Evolutionary conservation across 2,113 vertebrate species (phyloP).

Genomic region (Thunnus maccoyii): DNA sequence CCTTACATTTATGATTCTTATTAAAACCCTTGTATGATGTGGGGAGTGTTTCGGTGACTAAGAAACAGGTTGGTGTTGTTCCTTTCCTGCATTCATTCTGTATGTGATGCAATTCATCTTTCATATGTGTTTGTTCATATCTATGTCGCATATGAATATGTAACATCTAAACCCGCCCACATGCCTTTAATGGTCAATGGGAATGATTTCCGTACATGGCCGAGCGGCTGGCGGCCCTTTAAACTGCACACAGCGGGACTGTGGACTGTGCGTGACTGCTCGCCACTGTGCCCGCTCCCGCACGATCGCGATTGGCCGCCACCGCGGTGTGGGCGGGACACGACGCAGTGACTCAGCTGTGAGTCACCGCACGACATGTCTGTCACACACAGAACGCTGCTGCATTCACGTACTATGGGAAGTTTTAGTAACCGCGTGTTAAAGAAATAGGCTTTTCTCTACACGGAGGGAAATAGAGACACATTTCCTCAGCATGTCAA

Average conservation of each 20-base stretch:
- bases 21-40: background rate
- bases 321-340: constrained; percentile 76
- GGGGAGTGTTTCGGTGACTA: background rate
- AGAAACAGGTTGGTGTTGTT: background rate
- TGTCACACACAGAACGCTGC: constrained; percentile 69
- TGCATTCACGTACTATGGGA: background rate
- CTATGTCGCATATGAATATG: background rate
- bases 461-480: background rate
- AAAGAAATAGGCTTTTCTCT: background rate
- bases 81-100: background rate
- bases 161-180: constrained; percentile 7
- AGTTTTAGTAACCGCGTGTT: background rate
- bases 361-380: constrained; percentile 76
- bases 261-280: constrained; percentile 51
- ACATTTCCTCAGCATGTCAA: background rate
- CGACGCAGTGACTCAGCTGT: constrained; percentile 67
- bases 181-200: constrained; percentile 1
- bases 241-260: constrained; percentile 25
- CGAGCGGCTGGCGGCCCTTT: constrained; percentile 24
- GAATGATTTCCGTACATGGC: background rate
- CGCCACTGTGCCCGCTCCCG: constrained; percentile 37
- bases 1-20: too few relatives aligned
- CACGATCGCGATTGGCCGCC: constrained; percentile 69
- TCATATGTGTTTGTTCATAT: background rate
- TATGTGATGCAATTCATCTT: background rate